These are phyloP conservation scores for Drosophila ambigua DNA, from an alignment of 1,140 invertebrate species.

Conservation along the genomic window DNA sequence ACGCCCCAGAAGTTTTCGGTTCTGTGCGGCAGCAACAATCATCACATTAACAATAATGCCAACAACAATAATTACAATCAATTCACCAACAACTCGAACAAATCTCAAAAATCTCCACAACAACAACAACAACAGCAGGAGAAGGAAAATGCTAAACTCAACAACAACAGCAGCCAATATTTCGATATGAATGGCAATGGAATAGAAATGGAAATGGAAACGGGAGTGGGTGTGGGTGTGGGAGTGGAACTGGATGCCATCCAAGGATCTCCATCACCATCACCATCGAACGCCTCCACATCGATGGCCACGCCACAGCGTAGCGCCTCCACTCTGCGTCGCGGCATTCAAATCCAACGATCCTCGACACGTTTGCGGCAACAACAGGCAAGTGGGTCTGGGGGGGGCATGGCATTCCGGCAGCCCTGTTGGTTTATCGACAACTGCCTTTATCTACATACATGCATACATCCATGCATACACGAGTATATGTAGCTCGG, in stretches of 20 bases:
- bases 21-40: constrained; percentile 30
- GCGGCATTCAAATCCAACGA: constrained; percentile 71
- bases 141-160: constrained; percentile 19
- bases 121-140: constrained; percentile 53
- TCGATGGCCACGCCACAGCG: constrained; percentile 49
- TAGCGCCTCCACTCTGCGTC: constrained; percentile 58
- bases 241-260: background rate
- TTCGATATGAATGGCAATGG: constrained; percentile 70
- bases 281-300: constrained; percentile 9
- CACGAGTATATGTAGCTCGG: background rate
- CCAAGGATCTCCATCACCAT: constrained; percentile 16
- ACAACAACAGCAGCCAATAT: constrained; percentile 59
- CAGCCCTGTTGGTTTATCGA: constrained; percentile 3
- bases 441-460: constrained; percentile 67
- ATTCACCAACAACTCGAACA: constrained; percentile 22
- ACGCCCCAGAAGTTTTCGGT: constrained; percentile 31
- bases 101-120: constrained; percentile 29
- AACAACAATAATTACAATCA: constrained; percentile 40
- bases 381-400: constrained; percentile 75
- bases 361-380: constrained; percentile 79
- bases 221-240: constrained; percentile 2
- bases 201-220: background rate
- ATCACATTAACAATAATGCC: constrained; percentile 15
- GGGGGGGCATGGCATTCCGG: background rate
- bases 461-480: constrained; percentile 14